Evolutionary conservation across 2,113 vertebrate species (phyloP).

Genomic region (Esox niger): DNA sequence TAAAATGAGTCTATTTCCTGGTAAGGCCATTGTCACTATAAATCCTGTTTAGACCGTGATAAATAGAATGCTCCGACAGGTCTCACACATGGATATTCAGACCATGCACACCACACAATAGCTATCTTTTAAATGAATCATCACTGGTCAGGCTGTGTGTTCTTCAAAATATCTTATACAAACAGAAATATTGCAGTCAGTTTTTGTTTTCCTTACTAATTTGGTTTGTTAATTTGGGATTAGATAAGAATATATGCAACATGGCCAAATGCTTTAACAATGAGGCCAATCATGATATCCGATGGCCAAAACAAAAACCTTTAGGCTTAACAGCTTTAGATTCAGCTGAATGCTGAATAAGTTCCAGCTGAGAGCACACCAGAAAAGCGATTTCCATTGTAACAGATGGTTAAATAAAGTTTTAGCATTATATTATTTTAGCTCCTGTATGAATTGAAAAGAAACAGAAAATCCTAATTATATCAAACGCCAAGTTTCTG

Average conservation of each 20-base stretch:
- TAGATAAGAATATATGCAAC: background rate
- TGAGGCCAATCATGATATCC: too few relatives aligned
- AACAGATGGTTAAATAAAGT: too few relatives aligned
- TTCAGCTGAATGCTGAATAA: background rate
- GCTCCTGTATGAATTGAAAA: too few relatives aligned
- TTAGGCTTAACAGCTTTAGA: background rate
- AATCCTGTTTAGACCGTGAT: conserved; percentile 50
- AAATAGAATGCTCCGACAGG: background rate
- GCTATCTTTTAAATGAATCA: too few relatives aligned
- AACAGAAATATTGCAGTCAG: too few relatives aligned
- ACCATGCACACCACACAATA: background rate
- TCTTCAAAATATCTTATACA: too few relatives aligned
- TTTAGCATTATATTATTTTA: too few relatives aligned
- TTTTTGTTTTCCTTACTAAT: background rate
- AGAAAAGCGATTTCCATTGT: too few relatives aligned
- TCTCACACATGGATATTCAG: background rate
- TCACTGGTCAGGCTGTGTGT: background rate
- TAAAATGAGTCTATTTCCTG: conserved; percentile 40
- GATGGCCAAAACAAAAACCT: too few relatives aligned
- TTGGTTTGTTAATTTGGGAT: background rate
- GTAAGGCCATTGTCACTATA: conserved; percentile 33
- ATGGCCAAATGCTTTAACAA: background rate
- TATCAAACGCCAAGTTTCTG: too few relatives aligned
- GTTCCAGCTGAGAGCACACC: background rate
- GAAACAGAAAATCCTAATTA: too few relatives aligned